A percentile compares a stretch with the other conserved stretches of the same genome.
phyloP scores from a whole-genome alignment of 2,888 invertebrate genomes.

The Dascillus cervinus region DNA sequence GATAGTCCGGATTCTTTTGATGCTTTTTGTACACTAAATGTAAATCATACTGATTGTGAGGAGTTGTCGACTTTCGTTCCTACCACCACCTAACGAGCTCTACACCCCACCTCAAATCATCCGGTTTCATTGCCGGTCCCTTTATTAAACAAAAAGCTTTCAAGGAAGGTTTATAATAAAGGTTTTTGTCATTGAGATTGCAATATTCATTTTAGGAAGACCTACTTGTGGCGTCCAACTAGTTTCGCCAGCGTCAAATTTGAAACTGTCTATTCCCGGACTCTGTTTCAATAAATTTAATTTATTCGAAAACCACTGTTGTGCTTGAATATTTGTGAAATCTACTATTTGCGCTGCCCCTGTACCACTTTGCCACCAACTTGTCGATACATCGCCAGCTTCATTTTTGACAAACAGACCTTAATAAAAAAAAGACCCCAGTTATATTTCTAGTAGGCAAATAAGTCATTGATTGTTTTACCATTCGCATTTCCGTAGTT shows the following conservation, averaged over 20 bases:
- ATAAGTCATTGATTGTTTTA: conserved; percentile 36
- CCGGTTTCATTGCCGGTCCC: too few species aligned
- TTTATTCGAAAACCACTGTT: conserved; percentile 50
- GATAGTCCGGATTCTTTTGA: too few species aligned
- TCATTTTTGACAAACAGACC: conserved; percentile 49
- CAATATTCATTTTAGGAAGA: too few species aligned
- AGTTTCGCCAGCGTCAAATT: conserved; percentile 76
- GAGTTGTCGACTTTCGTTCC: too few species aligned
- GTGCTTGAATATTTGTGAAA: conserved; percentile 62
- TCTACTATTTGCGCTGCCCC: conserved; percentile 56
- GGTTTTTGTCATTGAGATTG: too few species aligned
- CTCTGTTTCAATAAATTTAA: conserved; percentile 48
- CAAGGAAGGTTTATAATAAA: too few species aligned
- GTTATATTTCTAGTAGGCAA: neutral
- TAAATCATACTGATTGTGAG: too few species aligned
- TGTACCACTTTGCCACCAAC: conserved; percentile 51
- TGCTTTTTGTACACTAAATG: too few species aligned
- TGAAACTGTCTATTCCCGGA: conserved; percentile 65
- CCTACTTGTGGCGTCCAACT: conserved; percentile 57
- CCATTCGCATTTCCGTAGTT: conserved; percentile 31
- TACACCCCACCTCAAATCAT: too few species aligned
- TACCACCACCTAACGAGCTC: too few species aligned
- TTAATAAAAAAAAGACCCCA: conserved; percentile 18
- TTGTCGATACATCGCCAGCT: conserved; percentile 43
- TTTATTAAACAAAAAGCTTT: too few species aligned